Conservation (phyloP, 2,113 vertebrate genomes). For the Onychorhynchus coronatus region DNA sequence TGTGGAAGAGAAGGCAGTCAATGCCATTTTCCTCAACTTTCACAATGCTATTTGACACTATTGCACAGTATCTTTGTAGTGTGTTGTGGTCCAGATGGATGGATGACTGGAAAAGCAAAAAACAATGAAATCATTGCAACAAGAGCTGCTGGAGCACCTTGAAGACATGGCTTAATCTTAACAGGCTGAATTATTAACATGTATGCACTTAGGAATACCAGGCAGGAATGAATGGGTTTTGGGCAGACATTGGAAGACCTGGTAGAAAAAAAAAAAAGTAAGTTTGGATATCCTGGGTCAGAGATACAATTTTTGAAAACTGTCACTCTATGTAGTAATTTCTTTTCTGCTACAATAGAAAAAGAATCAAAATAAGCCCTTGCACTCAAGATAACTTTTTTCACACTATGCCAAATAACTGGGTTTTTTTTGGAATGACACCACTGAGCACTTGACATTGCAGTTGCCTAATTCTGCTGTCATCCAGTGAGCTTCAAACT, state of each 20-base stretch:
- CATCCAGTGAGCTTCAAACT: not conserved
- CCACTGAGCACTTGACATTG: not conserved
- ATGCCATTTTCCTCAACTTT: not conserved
- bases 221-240: not conserved
- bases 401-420: not conserved
- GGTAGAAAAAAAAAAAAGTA: not conserved
- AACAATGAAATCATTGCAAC: not conserved
- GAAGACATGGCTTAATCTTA: not conserved
- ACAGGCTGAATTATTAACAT: not conserved
- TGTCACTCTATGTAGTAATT: not conserved
- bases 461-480: not conserved
- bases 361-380: not conserved
- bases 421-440: not conserved
- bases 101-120: not conserved
- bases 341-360: not conserved
- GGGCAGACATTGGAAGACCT: not conserved
- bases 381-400: not conserved
- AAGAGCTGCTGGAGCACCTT: not conserved
- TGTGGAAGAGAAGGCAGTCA: not conserved
- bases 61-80: not conserved
- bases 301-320: not conserved
- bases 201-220: not conserved
- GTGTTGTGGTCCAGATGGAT: not conserved
- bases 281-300: not conserved
- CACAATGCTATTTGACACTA: not conserved